Percentiles rank a stretch among this genome's conserved stretches.
phyloP scores from a whole-genome alignment of 1,140 invertebrate species.

The Plectus sambesii region DNA sequence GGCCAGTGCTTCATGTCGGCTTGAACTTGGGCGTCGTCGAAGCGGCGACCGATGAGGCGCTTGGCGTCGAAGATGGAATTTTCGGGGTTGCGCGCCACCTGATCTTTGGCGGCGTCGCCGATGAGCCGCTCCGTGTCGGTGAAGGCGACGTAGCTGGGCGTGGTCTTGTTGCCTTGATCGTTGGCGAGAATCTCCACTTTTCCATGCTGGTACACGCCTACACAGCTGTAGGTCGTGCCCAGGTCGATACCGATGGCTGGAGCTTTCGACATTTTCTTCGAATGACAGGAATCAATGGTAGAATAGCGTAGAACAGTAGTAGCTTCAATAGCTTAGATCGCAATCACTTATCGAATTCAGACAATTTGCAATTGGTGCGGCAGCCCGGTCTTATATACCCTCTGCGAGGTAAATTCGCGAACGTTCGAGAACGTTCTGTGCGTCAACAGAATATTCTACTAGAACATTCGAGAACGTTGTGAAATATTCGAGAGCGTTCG shows the following conservation, averaged over 20 bases:
- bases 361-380: too few relatives aligned
- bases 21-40: constrained; percentile 59
- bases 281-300: too few relatives aligned
- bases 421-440: too few relatives aligned
- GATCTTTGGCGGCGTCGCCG: constrained; percentile 59
- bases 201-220: constrained; percentile 54
- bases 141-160: constrained; percentile 75
- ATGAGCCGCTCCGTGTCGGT: constrained; percentile 70
- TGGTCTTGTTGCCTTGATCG: constrained; percentile 74
- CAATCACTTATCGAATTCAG: too few relatives aligned
- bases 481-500: too few relatives aligned
- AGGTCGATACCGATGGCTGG: constrained; percentile 91
- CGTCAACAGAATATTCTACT: too few relatives aligned
- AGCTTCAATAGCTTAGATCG: too few relatives aligned
- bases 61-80: constrained; percentile 74
- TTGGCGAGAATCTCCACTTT: constrained; percentile 80
- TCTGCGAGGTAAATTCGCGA: too few relatives aligned
- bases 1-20: constrained; percentile 66
- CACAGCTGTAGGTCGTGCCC: constrained; percentile 87
- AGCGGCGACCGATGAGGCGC: constrained; percentile 55
- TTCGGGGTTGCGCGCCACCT: constrained; percentile 66
- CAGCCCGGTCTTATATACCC: too few relatives aligned
- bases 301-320: too few relatives aligned
- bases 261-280: constrained; percentile 20
- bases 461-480: too few relatives aligned